These are phyloP conservation scores for Haplochromis vanheusdeni DNA, from an alignment of 2,113 vertebrate species.

Conservation along the genomic window DNA sequence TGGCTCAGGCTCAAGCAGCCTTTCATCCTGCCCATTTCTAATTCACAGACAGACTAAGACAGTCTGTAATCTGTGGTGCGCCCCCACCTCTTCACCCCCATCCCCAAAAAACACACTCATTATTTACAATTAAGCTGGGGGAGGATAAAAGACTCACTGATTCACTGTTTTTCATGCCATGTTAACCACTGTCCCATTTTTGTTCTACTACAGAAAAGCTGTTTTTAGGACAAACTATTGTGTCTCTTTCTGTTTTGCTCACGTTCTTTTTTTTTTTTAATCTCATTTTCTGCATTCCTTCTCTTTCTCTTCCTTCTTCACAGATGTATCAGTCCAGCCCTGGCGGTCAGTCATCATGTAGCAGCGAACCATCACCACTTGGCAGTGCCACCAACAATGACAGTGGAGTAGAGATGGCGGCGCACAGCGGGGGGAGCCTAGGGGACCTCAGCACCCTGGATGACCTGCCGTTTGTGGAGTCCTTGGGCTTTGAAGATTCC, in stretches of 20 bases:
- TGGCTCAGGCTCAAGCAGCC: neutral
- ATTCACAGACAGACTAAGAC: slow-evolving; percentile 59
- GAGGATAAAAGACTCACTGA: slow-evolving; percentile 32
- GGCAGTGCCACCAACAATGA: slow-evolving; percentile 85
- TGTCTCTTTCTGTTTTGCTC: neutral
- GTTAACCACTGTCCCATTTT: slow-evolving; percentile 20
- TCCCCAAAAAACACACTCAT: slow-evolving; percentile 44
- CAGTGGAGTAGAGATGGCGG: slow-evolving; percentile 81
- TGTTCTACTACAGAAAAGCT: neutral
- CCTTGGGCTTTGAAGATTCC: slow-evolving; percentile 69
- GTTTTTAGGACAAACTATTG: neutral
- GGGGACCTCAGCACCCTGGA: slow-evolving; percentile 82
- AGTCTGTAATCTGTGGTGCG: slow-evolving; percentile 44
- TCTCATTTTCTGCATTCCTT: neutral
- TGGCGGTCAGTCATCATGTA: slow-evolving; percentile 97
- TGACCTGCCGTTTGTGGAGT: slow-evolving; percentile 80
- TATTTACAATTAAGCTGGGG: slow-evolving; percentile 57
- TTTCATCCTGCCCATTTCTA: slow-evolving; percentile 51
- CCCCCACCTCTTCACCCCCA: slow-evolving; percentile 19
- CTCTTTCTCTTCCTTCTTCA: neutral
- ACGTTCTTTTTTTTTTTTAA: neutral
- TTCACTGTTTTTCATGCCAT: neutral
- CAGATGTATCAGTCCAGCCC: slow-evolving; percentile 98
- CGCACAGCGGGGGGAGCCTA: slow-evolving; percentile 70
- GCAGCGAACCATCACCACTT: slow-evolving; percentile 91